A percentile compares a stretch with the other conserved stretches of the same genome.
phyloP scores from a whole-genome alignment of 2,113 vertebrate species.

The Pagrus major region DNA sequence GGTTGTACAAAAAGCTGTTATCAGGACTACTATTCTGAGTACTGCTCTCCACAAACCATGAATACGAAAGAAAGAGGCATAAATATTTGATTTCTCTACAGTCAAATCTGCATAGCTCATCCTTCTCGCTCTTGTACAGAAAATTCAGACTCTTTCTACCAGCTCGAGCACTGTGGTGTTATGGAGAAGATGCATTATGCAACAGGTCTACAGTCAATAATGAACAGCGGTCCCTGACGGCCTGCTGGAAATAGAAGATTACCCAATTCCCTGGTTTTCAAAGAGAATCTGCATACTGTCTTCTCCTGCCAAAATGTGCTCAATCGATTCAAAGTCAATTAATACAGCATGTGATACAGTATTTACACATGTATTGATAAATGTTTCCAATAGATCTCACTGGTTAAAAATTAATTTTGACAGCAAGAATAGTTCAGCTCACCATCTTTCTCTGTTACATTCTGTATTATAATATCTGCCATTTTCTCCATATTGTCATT shows the following conservation, averaged over 20 bases:
- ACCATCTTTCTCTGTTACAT: not conserved
- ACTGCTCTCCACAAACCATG: conserved; percentile 56
- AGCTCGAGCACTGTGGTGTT: conserved; percentile 43
- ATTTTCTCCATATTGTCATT: not conserved
- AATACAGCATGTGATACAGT: not conserved
- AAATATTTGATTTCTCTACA: conserved; percentile 81
- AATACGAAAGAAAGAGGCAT: conserved; percentile 70
- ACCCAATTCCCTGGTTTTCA: conserved; percentile 3
- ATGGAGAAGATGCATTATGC: conserved; percentile 72
- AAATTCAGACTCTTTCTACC: conserved; percentile 43
- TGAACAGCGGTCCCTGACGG: conserved; percentile 36
- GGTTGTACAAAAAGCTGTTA: conserved; percentile 45
- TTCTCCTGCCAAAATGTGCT: not conserved
- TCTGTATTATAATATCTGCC: not conserved
- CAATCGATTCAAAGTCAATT: not conserved
- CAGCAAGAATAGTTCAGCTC: not conserved
- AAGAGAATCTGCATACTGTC: conserved; percentile 16
- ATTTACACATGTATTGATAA: not conserved
- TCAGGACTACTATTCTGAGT: conserved; percentile 46
- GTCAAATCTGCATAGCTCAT: conserved; percentile 69
- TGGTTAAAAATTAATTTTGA: not conserved
- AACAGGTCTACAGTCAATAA: conserved; percentile 69
- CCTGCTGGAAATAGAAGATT: conserved; percentile 52
- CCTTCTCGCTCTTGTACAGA: conserved; percentile 56
- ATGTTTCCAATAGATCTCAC: not conserved